phyloP scores from a whole-genome alignment of 2,113 vertebrate species.

The Lathamus discolor region DNA sequence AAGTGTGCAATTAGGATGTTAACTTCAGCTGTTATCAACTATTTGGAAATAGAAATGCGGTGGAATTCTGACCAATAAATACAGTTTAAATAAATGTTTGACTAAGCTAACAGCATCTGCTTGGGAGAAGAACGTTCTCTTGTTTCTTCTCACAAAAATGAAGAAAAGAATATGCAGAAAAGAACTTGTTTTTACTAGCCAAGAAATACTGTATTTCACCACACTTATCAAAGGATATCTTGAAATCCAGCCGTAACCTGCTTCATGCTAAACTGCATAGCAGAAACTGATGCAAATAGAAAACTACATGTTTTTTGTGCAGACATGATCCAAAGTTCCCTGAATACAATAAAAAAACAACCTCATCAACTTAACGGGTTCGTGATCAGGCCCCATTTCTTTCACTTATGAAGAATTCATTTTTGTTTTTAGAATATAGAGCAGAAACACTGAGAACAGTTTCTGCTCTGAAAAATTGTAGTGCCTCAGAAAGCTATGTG shows the following conservation, averaged over 20 bases:
- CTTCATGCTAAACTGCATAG: background rate
- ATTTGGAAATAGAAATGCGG: background rate
- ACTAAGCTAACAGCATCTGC: background rate
- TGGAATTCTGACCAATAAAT: background rate
- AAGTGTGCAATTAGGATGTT: background rate
- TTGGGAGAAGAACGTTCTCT: background rate
- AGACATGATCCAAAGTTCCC: background rate
- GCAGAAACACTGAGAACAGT: slow-evolving; percentile 43
- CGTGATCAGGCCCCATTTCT: background rate
- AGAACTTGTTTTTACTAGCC: background rate
- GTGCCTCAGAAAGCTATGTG: background rate
- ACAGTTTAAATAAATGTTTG: background rate
- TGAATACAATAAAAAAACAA: background rate
- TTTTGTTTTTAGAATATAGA: slow-evolving; percentile 67
- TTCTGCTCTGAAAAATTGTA: background rate
- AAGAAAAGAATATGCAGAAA: background rate
- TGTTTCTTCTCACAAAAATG: background rate
- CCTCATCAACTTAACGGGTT: background rate
- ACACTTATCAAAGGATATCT: background rate
- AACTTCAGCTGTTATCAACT: background rate
- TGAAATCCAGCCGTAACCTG: background rate
- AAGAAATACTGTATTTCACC: background rate
- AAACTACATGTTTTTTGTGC: background rate
- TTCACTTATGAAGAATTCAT: background rate
- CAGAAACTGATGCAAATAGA: background rate